Base-by-base conservation (phyloP, 2,113 vertebrate genomes). In the Oncorhynchus kisutch region DNA sequence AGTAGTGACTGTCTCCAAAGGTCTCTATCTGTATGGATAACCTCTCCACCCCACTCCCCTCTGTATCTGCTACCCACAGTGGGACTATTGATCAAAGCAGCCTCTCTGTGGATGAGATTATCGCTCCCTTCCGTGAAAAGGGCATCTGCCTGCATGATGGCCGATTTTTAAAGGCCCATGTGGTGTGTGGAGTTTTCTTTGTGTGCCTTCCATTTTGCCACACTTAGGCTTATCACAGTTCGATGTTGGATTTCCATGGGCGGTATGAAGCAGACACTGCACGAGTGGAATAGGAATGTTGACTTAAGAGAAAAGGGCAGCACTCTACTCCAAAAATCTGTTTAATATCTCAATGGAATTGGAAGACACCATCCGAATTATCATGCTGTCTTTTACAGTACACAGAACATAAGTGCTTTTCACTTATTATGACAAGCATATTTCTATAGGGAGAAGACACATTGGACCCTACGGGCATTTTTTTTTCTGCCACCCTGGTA, bases 281-380 rank as follows among this genome's bases (percentile, higher is more conserved):
- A 68, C 68, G 51, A 54, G 51, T 54, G 51, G 5, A 14, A 18
- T 54, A 45, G 18, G 4, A 29, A 57, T 67, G 70, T 73, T 39
- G 74, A 77, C 74, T 66, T 34, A 49, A 54, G 27, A 57, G 29
- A 69, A 80, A 67, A 80, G 54, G 66, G 72, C 74, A 59, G 69
- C 51, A 29, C 64, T 80, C 65, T 2, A 8, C 70, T 69, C 31
- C 66, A 9, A 65, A 65, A 60, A 73, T 76, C 79, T 65, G 69
- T 59, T 71, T 57, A 72, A 75, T 72, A 75, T 54, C 76, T 70
- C 48, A 1, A 2, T 60, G 12, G 31, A 20, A 16, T 11, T 67
- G 66, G 65, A 45, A n/a, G 20, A 16, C 39, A 27, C 49, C 49
- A 39, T 57, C 45, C 11, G 67, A 54, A 74, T 48, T 49, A 77